Base-by-base conservation (phyloP, 2,113 vertebrate species). In the Podiceps cristatus region DNA sequence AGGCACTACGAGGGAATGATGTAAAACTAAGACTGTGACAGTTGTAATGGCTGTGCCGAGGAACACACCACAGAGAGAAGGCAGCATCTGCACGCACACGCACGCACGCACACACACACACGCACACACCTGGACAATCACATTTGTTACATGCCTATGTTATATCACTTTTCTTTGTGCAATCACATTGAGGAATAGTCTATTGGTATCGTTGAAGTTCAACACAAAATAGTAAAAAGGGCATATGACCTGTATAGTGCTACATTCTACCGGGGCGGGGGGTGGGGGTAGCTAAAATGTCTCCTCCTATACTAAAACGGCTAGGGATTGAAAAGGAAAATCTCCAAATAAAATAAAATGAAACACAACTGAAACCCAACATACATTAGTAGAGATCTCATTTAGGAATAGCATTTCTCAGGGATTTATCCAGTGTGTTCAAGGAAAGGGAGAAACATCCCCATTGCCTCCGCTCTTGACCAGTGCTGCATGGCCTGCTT, bases 1-100 rank as follows among this genome's bases (percentile, higher is more conserved):
- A 99, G 99, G 99, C 99, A 99, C 99, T 99, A 99, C 99, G 97
- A 99, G 99, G 99, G 98, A 99, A 98, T 97, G 98, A 99, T 98
- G 99, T 98, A 98, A 98, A 98, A 98, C 98, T 98, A 98, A 98
- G 98, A 98, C 98, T 95, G 98, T 96, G 97, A 97, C 98, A 98
- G 98, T 97, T 94, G 95, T 92, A 97, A 97, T 94, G 97, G 97
- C 98, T 97, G 98, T 97, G 98, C 98, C 27, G 86, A 98, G 98
- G 98, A 98, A 98, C 98, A 97, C 98, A 98, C 98, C 97, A 97
- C 98, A 97, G 98, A 98, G 98, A 98, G 96, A 95, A 98, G 98
- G 98, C 97, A 98, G 98, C 98, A 98, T 97, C 98, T 98, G 98
- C 84, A 82, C 95, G 4, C 95, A 90, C 98, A 59, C 96, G 25